Evolutionary conservation across 2,888 invertebrate genomes (phyloP).

Genomic region (Hybos culiciformis): DNA sequence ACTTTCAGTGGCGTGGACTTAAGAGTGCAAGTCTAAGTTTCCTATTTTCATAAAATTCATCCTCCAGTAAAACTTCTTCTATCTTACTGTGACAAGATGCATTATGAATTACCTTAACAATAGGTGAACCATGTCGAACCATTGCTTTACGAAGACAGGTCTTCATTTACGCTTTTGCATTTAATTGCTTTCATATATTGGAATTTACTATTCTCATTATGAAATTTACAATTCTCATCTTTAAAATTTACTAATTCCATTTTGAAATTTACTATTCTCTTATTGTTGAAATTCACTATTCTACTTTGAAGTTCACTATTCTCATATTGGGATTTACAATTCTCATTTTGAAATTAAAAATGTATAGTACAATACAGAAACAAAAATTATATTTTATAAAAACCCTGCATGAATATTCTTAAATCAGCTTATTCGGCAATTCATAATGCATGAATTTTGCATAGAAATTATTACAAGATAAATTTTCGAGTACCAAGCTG

Average conservation of each 20-base stretch:
- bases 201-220: background rate
- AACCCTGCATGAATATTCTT: too few relatives aligned
- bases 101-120: background rate
- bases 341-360: background rate
- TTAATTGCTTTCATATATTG: background rate
- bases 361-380: background rate
- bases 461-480: too few relatives aligned
- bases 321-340: background rate
- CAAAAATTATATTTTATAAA: too few relatives aligned
- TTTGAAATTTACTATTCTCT: background rate
- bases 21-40: background rate
- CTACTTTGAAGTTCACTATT: background rate
- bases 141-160: slow-evolving; percentile 1
- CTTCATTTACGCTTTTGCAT: slow-evolving; percentile 1
- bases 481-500: too few relatives aligned
- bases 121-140: background rate
- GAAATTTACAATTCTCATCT: background rate
- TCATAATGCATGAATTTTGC: too few relatives aligned
- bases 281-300: background rate
- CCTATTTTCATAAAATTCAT: background rate
- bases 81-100: slow-evolving; percentile 1
- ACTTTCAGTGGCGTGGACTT: background rate
- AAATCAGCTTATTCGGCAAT: too few relatives aligned
- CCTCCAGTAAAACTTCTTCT: background rate
- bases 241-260: background rate